Percentiles rank a stretch among this genome's conserved stretches.
These are phyloP conservation scores for Gymnogyps californianus DNA, from an alignment of 2,113 vertebrate species.

Conservation along the genomic window DNA sequence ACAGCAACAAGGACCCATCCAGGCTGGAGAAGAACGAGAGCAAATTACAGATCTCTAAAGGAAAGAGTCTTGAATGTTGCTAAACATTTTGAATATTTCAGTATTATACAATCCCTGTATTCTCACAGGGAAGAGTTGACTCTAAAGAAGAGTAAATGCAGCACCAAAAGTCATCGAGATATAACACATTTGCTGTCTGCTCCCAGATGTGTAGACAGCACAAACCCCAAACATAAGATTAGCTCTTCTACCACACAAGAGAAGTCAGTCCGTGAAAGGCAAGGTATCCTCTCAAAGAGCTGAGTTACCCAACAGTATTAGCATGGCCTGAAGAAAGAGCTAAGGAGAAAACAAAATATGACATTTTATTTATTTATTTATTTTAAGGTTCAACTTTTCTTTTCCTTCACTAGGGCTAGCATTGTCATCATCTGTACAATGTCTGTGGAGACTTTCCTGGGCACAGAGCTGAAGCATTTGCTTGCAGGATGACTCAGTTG, in stretches of 20 bases:
- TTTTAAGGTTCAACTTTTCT: not conserved
- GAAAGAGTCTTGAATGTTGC: not conserved
- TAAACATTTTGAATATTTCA: not conserved
- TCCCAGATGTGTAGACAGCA: not conserved
- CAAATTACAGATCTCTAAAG: not conserved
- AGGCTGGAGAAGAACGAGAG: not conserved
- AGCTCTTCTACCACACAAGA: not conserved
- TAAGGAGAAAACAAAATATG: not conserved
- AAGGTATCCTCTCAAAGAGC: not conserved
- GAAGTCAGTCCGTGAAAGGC: not conserved
- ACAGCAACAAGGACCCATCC: not conserved
- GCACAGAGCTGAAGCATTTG: not conserved
- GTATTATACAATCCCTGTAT: not conserved
- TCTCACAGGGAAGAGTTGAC: not conserved
- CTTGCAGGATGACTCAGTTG: not conserved
- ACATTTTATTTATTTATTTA: not conserved
- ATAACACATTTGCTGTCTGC: not conserved
- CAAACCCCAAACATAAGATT: not conserved
- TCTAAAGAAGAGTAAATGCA: not conserved
- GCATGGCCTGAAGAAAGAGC: not conserved
- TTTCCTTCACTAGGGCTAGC: not conserved
- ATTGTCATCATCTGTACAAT: not conserved
- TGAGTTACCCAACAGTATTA: not conserved
- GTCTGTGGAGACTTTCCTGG: too few species aligned
- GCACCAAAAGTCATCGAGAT: not conserved